Evolutionary conservation across 2,113 vertebrate genomes (phyloP).

Genomic region (Scopus umbretta): DNA sequence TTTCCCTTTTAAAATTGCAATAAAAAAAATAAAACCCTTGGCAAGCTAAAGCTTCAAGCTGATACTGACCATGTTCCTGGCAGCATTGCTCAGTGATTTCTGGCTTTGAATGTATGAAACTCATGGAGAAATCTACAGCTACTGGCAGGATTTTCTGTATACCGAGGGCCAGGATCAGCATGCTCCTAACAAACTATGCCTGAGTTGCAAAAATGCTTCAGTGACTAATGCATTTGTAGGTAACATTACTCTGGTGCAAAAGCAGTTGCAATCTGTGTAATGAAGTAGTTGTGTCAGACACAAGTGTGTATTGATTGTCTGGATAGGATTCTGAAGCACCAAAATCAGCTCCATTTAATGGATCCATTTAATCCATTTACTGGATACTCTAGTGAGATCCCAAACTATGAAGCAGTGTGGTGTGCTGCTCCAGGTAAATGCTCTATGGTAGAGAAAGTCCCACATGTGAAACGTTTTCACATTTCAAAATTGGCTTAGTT

Average conservation of each 20-base stretch:
- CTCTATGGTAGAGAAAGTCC: not conserved
- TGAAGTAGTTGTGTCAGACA: not conserved
- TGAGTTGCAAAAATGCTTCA: not conserved
- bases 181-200: not conserved
- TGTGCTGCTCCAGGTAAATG: not conserved
- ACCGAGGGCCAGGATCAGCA: not conserved
- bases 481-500: not conserved
- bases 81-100: not conserved
- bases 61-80: not conserved
- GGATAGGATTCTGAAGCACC: not conserved
- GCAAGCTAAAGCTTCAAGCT: not conserved
- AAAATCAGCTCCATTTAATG: not conserved
- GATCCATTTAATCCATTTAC: not conserved
- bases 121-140: not conserved
- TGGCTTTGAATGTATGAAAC: not conserved
- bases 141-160: not conserved
- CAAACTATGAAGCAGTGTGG: not conserved
- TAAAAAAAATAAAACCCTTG: not conserved
- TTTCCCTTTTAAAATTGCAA: not conserved
- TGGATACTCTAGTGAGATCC: not conserved
- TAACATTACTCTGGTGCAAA: not conserved
- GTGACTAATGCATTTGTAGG: not conserved
- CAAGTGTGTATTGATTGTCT: not conserved
- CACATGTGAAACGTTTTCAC: not conserved
- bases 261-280: not conserved